Evolutionary conservation across 2,113 vertebrate genomes (phyloP), one percentile per base, ranked within the genome.

Genomic region (Otus sunia): DNA sequence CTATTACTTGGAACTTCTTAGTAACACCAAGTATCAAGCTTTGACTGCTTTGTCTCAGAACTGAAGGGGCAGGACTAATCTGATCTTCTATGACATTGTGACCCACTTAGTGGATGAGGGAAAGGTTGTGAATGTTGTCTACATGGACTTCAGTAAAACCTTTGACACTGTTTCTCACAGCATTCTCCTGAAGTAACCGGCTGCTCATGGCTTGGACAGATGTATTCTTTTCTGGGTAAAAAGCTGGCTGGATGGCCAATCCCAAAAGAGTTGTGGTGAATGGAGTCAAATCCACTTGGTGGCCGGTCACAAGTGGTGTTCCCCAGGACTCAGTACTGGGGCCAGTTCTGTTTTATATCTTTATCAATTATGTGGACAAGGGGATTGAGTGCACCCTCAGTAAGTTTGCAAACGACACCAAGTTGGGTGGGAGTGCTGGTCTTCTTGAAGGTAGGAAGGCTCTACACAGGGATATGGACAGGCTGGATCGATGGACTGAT

Each of bases 351-450:
- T 39, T 63, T 77, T 19, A 53, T 26, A 34, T 2, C 21, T 41
- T 71, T 0, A 12, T 81, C 62, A 41, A 2, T 17, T 17, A 2
- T 64, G 3, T 52, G 20, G 29, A 64, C 1, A 1, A 58, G 4
- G 6, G 6, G 5, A 47, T 47, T 10, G 20, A 20, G 17, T 26
- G 29, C 20, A 21, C 0, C 49, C 20, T 53, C 30, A 19, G 29
- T 15, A 26, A 52, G 0, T 3, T n/a, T 18, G 5, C 34, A 76
- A 45, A 1, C 0, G 12, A 20, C 3, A 36, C 5, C 21, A 39
- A 47, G 10, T 14, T 75, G 25, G 3, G 9, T 6, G 6, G 12
- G 5, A 63, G 1, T 52, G 5, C 10, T 36, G 34, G n/a, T 52
- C 50, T 86, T 6, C 29, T 18, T 9, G 5, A 58, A 32, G 34